Conservation (phyloP, 2,113 vertebrate species). For the Seriola dumerili region DNA sequence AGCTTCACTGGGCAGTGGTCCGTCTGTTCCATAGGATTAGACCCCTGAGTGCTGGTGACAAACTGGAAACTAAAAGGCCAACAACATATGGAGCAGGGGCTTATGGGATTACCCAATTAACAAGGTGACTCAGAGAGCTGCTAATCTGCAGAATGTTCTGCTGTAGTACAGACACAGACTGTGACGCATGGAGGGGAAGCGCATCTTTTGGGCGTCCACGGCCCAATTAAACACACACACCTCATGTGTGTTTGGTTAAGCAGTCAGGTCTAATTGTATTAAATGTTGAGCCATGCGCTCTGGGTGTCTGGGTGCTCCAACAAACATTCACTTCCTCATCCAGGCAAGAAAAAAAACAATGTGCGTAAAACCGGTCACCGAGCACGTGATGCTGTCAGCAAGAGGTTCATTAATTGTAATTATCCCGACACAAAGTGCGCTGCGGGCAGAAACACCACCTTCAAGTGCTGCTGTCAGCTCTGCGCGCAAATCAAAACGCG, state of each 20-base stretch:
- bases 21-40: conserved; percentile 42
- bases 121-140: conserved; percentile 80
- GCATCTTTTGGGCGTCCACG: conserved; percentile 12
- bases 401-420: conserved; percentile 39
- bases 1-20: conserved; percentile 35
- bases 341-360: neutral
- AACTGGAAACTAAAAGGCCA: conserved; percentile 79
- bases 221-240: conserved; percentile 64
- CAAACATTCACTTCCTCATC: neutral
- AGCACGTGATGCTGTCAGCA: conserved; percentile 23
- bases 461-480: conserved; percentile 8
- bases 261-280: conserved; percentile 54
- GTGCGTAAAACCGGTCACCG: neutral
- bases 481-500: conserved; percentile 31
- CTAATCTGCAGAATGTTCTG: conserved; percentile 78
- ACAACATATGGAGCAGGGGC: conserved; percentile 88
- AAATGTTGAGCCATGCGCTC: conserved; percentile 7
- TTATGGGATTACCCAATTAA: conserved; percentile 90
- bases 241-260: conserved; percentile 21
- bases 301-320: neutral
- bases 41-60: conserved; percentile 51
- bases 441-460: conserved; percentile 33
- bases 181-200: conserved; percentile 35
- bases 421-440: conserved; percentile 43
- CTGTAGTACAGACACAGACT: conserved; percentile 48